Percentiles rank a stretch among this genome's conserved stretches.
phyloP scores from a whole-genome alignment of 2,797 vertebrate species.

The Austrolebias charrua region DNA sequence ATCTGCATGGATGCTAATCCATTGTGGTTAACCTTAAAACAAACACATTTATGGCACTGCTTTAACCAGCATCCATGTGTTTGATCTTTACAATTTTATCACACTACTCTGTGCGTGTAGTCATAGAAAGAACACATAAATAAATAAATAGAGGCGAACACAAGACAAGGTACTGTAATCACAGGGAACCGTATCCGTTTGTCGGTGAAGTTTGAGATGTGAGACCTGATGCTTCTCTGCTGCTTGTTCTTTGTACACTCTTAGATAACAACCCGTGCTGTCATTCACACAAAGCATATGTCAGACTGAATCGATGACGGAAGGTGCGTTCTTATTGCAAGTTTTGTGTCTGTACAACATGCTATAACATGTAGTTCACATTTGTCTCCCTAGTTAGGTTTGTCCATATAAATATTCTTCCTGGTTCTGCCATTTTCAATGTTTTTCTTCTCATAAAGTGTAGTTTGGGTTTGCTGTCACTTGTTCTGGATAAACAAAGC shows the following conservation, averaged over 20 bases:
- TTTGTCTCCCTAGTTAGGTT: constrained; percentile 3
- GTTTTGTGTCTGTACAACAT: background rate
- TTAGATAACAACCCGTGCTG: constrained; percentile 32
- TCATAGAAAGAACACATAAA: no score
- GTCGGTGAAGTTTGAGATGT: constrained; percentile 4
- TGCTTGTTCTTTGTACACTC: background rate
- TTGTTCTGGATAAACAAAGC: background rate
- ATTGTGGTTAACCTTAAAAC: constrained; percentile 44
- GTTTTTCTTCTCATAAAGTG: no score
- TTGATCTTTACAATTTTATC: constrained; percentile 61
- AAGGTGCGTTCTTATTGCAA: background rate
- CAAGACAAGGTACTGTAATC: no score
- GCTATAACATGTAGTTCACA: background rate
- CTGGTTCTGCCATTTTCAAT: background rate
- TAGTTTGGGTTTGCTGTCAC: background rate
- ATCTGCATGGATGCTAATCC: no score
- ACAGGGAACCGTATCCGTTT: constrained; percentile 5
- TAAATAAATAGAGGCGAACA: no score
- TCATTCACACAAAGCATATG: constrained; percentile 19
- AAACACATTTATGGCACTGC: constrained; percentile 57
- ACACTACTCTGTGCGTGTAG: constrained; percentile 7
- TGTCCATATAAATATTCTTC: constrained; percentile 9
- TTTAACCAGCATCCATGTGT: constrained; percentile 30
- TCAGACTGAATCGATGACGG: background rate
- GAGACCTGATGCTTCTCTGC: constrained; percentile 23